Percentiles rank a stretch among this genome's conserved stretches.
These are phyloP conservation scores for Drosophila pseudotakahashii DNA, from an alignment of 2,888 invertebrate genomes.

Conservation along the genomic window DNA sequence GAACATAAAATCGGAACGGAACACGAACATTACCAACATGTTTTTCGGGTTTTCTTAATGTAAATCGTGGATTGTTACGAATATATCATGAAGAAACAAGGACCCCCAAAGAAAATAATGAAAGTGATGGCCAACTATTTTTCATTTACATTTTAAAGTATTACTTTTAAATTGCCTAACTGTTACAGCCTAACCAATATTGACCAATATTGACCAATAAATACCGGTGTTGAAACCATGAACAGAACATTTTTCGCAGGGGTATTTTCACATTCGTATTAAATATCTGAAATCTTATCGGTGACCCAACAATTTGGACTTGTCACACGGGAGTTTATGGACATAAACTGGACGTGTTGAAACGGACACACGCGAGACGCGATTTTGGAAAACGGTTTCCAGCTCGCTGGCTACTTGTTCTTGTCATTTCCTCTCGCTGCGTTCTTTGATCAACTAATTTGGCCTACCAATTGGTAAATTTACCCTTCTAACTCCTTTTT, in stretches of 20 bases:
- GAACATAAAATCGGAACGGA: not conserved
- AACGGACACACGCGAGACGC: not conserved
- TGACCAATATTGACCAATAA: not conserved
- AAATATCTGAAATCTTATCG: conserved; percentile 9
- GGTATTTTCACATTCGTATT: not conserved
- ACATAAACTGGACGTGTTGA: conserved; percentile 3
- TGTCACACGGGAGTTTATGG: not conserved
- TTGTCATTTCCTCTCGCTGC: not conserved
- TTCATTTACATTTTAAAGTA: not conserved
- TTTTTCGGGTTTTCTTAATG: no score
- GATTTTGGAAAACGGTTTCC: no score
- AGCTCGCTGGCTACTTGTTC: not conserved
- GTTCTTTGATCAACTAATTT: conserved; percentile 18
- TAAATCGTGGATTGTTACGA: no score
- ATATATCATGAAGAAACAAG: no score
- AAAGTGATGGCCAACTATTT: not conserved
- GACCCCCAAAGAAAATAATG: no score
- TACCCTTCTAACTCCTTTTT: conserved; percentile 2
- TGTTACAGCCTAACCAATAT: not conserved
- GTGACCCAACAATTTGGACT: not conserved
- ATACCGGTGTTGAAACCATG: not conserved
- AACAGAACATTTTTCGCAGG: not conserved
- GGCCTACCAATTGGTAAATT: not conserved
- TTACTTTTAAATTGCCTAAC: not conserved
- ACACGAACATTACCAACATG: not conserved